A percentile compares a stretch with the other conserved stretches of the same genome.
These are phyloP conservation scores for Eubasilissa regina DNA, from an alignment of 1,140 invertebrate species.

Conservation along the genomic window DNA sequence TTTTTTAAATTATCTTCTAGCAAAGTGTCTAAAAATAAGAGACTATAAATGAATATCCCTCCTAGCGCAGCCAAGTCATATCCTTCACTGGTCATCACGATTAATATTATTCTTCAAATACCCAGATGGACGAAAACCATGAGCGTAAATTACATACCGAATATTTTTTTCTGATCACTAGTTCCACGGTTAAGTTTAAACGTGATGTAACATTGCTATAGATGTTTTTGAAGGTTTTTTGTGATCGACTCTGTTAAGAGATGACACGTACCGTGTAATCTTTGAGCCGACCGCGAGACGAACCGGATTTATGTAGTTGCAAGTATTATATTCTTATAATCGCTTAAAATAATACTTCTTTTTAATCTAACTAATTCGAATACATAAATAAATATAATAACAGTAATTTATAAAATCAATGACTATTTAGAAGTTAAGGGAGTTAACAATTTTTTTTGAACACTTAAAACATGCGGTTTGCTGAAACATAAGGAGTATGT, in stretches of 20 bases:
- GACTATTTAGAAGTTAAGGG: too few species aligned
- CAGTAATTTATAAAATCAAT: too few species aligned
- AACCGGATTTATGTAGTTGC: slow-evolving; percentile 5
- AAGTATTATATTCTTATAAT: not conserved
- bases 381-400: too few species aligned
- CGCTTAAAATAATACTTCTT: too few species aligned
- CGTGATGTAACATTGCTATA: slow-evolving; percentile 16
- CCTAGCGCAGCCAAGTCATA: not conserved
- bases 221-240: slow-evolving; percentile 7
- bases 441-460: too few species aligned
- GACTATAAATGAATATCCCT: too few species aligned
- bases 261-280: slow-evolving; percentile 14
- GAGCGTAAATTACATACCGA: slow-evolving; percentile 21
- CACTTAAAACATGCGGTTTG: too few species aligned
- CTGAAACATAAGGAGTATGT: too few species aligned
- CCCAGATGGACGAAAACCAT: slow-evolving; percentile 1
- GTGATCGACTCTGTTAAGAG: not conserved
- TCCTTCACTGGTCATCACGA: slow-evolving; percentile 16
- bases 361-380: too few species aligned
- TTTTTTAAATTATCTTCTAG: too few species aligned
- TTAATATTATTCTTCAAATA: slow-evolving; percentile 18
- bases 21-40: too few species aligned
- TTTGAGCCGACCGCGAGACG: not conserved
- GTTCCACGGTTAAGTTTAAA: slow-evolving; percentile 12
- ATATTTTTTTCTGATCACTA: slow-evolving; percentile 7